These are phyloP conservation scores for Bacillus rossius DNA, from an alignment of 1,140 invertebrate species.

Conservation along the genomic window DNA sequence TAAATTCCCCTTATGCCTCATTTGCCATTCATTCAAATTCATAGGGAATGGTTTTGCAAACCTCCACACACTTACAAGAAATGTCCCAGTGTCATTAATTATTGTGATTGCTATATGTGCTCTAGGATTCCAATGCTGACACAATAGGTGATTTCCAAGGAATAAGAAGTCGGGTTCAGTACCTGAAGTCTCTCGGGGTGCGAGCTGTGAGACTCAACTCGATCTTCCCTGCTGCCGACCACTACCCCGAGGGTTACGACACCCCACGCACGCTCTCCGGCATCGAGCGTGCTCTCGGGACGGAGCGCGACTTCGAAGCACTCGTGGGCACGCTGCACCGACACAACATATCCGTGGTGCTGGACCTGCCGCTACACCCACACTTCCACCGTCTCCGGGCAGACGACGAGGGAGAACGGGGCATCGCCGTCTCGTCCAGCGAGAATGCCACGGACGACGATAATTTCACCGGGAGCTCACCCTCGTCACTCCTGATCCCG, in stretches of 20 bases:
- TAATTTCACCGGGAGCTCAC: neutral
- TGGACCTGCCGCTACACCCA: slow-evolving; percentile 67
- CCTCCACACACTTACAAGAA: too few species aligned
- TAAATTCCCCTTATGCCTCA: too few species aligned
- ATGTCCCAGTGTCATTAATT: neutral
- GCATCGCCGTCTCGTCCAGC: neutral
- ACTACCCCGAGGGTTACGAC: slow-evolving; percentile 57
- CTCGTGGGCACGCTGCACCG: slow-evolving; percentile 53
- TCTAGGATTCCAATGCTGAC: slow-evolving; percentile 58
- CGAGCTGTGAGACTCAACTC: slow-evolving; percentile 65
- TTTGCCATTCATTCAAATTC: too few species aligned
- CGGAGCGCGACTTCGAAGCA: slow-evolving; percentile 55
- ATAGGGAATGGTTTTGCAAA: too few species aligned
- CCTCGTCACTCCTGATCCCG: neutral
- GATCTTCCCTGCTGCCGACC: slow-evolving; percentile 61
- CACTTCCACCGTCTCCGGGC: slow-evolving; percentile 40
- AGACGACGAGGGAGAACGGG: neutral
- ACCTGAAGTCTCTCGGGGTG: slow-evolving; percentile 59
- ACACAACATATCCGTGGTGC: slow-evolving; percentile 61
- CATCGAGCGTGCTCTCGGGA: slow-evolving; percentile 59
- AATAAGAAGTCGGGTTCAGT: slow-evolving; percentile 57
- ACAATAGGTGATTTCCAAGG: slow-evolving; percentile 69
- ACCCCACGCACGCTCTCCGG: slow-evolving; percentile 54
- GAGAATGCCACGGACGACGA: neutral
- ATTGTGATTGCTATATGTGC: slow-evolving; percentile 12